Conservation (phyloP, 1,140 invertebrate species). For the Neotoxoptera formosana region DNA sequence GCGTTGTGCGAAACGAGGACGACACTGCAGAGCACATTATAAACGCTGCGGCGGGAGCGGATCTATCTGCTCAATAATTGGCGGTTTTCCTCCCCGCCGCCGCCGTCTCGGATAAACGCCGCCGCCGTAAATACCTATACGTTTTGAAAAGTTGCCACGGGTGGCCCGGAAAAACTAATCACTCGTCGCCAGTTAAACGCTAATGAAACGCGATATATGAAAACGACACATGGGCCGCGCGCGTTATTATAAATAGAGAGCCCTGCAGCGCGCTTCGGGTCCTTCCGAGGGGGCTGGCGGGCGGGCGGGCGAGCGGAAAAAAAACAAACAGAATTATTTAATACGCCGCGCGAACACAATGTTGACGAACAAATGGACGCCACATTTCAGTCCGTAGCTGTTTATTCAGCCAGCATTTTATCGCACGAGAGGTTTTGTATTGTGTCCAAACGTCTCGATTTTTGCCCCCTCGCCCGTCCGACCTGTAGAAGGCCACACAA, state of each 20-base stretch:
- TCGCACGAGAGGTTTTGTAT: conserved; percentile 10
- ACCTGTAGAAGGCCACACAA: background rate
- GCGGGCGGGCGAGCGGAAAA: no score
- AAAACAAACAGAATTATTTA: conserved; percentile 9
- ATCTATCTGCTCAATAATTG: conserved; percentile 8
- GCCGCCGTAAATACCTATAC: no score
- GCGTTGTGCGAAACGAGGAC: background rate
- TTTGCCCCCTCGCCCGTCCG: background rate
- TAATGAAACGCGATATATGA: conserved; percentile 56
- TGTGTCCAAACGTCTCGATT: conserved; percentile 36
- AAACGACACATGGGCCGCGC: conserved; percentile 38
- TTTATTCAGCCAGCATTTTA: conserved; percentile 52
- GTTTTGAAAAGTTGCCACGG: conserved; percentile 55
- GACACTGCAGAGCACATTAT: no score
- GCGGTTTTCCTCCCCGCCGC: background rate
- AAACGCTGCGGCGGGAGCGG: background rate
- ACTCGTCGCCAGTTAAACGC: conserved; percentile 56
- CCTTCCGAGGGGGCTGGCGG: no score
- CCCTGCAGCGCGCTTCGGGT: background rate
- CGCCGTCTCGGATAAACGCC: conserved; percentile 15
- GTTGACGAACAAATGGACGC: conserved; percentile 56
- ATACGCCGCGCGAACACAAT: conserved; percentile 19
- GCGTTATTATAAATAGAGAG: conserved; percentile 55
- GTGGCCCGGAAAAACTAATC: conserved; percentile 57
- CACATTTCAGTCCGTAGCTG: conserved; percentile 49